These are phyloP conservation scores for Aspidapion aeneum DNA, from an alignment of 2,888 invertebrate species.

Conservation along the genomic window DNA sequence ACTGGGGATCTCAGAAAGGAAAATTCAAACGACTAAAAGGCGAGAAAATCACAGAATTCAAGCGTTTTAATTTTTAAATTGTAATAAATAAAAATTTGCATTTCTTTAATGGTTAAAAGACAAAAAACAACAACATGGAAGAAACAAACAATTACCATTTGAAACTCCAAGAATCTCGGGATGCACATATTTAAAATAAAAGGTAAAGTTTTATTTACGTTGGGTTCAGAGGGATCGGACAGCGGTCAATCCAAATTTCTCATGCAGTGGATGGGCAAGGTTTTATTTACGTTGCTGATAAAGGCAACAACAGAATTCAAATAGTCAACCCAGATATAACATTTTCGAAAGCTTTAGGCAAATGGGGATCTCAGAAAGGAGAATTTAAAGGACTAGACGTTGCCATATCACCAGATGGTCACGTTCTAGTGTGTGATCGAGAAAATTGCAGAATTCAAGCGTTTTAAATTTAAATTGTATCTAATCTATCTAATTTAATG, in stretches of 20 bases:
- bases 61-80: slow-evolving; percentile 66
- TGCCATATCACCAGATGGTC: slow-evolving; percentile 89
- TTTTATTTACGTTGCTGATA: slow-evolving; percentile 97
- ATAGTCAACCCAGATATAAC: slow-evolving; percentile 96
- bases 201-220: slow-evolving; percentile 84
- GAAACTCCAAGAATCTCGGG: slow-evolving; percentile 97
- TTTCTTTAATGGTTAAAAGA: slow-evolving; percentile 32
- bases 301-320: slow-evolving; percentile 97
- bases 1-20: slow-evolving; percentile 93
- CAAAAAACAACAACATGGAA: too few species aligned
- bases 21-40: slow-evolving; percentile 97
- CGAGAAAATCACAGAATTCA: slow-evolving; percentile 95
- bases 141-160: slow-evolving; percentile 94
- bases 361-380: slow-evolving; percentile 93
- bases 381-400: slow-evolving; percentile 96
- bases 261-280: slow-evolving; percentile 96
- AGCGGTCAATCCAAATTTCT: slow-evolving; percentile 97
- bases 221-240: slow-evolving; percentile 91
- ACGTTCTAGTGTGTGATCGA: slow-evolving; percentile 92
- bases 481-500: slow-evolving; percentile 7
- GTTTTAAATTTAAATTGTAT: slow-evolving; percentile 57
- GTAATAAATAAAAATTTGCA: slow-evolving; percentile 36
- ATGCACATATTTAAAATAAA: slow-evolving; percentile 95
- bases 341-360: slow-evolving; percentile 88
- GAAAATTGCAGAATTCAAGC: slow-evolving; percentile 97